Percentiles rank a stretch among this genome's conserved stretches.
Conservation (phyloP, 2,888 invertebrate genomes). For the Ennomos erosarius region DNA sequence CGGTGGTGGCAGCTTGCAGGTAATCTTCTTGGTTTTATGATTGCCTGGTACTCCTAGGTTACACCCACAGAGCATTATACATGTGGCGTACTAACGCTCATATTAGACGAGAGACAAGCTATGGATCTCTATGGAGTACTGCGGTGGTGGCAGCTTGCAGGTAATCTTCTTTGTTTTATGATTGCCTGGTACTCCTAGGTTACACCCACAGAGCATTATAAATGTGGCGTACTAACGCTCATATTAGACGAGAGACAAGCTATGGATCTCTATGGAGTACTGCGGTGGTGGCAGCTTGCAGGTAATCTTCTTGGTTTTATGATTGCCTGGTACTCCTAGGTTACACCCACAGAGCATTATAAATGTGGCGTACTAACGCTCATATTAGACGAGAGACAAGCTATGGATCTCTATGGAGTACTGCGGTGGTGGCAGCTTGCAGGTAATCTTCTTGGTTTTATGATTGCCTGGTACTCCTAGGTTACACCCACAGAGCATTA, state of each 20-base stretch:
- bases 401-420: conserved; percentile 99
- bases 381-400: conserved; percentile 97
- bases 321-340: background rate
- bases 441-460: conserved; percentile 53
- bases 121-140: conserved; percentile 99
- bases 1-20: conserved; percentile 96
- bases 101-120: conserved; percentile 97
- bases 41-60: background rate
- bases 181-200: background rate
- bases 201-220: background rate
- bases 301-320: conserved; percentile 48
- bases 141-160: conserved; percentile 97
- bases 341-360: background rate
- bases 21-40: conserved; percentile 35
- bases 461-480: background rate
- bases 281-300: conserved; percentile 98
- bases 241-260: conserved; percentile 96
- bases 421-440: conserved; percentile 98
- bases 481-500: background rate
- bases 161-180: conserved; percentile 44
- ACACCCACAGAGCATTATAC: no score
- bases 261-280: conserved; percentile 99
- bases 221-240: conserved; percentile 95
- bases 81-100: conserved; percentile 95
- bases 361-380: conserved; percentile 94